A percentile compares a stretch with the other conserved stretches of the same genome.
phyloP scores from a whole-genome alignment of 2,113 vertebrate species.

The Anser cygnoides region DNA sequence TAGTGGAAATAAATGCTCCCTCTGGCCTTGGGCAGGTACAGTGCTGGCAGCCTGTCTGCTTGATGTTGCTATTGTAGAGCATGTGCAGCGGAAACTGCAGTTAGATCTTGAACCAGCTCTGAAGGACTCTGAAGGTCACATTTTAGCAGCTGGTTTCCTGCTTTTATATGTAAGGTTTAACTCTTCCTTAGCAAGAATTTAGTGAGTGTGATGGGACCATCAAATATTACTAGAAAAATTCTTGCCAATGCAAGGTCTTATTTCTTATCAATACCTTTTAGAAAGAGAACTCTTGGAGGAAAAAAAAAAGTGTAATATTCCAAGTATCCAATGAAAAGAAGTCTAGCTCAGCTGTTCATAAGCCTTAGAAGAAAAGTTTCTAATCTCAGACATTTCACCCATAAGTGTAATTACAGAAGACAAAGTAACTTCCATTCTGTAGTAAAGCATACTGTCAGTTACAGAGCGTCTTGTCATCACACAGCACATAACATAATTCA shows the following conservation, averaged over 20 bases:
- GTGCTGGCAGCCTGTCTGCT: not conserved
- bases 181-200: not conserved
- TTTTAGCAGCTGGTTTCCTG: conserved; percentile 13
- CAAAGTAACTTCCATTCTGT: not conserved
- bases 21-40: not conserved
- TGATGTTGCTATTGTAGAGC: not conserved
- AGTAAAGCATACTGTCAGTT: not conserved
- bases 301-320: not conserved
- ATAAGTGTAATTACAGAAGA: not conserved
- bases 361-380: not conserved
- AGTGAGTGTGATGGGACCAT: not conserved
- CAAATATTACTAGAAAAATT: not conserved
- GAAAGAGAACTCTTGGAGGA: not conserved
- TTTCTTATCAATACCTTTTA: not conserved
- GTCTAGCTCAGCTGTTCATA: not conserved
- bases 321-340: not conserved
- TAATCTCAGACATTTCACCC: not conserved
- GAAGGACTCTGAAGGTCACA: not conserved
- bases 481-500: not conserved
- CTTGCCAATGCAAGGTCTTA: not conserved
- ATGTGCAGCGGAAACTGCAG: not conserved
- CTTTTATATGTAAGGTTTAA: not conserved
- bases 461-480: not conserved
- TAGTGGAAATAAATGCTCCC: not conserved
- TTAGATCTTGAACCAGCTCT: not conserved